phyloP scores from a whole-genome alignment of 2,113 vertebrate species.

The Lampris megalopsis region DNA sequence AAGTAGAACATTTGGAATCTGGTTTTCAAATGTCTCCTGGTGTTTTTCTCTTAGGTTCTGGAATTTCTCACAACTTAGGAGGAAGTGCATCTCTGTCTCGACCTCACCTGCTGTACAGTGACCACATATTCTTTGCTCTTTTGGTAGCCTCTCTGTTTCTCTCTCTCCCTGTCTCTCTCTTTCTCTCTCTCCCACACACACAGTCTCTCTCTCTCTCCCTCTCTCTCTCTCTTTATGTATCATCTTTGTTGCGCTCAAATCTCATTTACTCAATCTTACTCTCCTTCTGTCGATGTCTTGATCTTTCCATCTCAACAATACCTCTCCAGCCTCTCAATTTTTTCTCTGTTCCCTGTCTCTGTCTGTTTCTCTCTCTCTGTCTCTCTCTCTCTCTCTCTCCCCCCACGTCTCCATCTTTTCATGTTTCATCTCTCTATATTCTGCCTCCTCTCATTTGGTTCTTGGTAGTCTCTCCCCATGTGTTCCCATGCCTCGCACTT shows the following conservation, averaged over 20 bases:
- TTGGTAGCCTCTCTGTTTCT: background rate
- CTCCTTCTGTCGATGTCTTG: background rate
- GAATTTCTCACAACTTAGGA: no score
- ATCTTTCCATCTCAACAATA: background rate
- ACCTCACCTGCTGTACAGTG: no score
- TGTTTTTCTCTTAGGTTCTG: no score
- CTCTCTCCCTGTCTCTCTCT: background rate
- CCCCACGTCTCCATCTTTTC: conserved; percentile 27
- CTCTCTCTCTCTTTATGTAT: conserved; percentile 12
- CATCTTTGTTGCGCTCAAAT: background rate
- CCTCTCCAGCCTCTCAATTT: conserved; percentile 7
- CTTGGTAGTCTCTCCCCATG: conserved; percentile 44
- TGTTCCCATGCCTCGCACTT: background rate
- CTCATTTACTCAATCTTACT: conserved; percentile 1
- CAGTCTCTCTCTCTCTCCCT: background rate
- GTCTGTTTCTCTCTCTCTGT: background rate
- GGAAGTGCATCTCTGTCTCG: no score
- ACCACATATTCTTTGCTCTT: no score
- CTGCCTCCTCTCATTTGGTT: conserved; percentile 39
- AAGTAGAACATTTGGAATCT: no score
- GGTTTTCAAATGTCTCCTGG: no score
- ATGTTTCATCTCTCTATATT: conserved; percentile 26
- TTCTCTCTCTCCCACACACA: background rate
- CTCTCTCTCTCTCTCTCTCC: background rate
- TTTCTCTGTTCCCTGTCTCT: conserved; percentile 7